Evolutionary conservation across 2,797 vertebrate genomes (phyloP).

Genomic region (Loriculus beryllinus): DNA sequence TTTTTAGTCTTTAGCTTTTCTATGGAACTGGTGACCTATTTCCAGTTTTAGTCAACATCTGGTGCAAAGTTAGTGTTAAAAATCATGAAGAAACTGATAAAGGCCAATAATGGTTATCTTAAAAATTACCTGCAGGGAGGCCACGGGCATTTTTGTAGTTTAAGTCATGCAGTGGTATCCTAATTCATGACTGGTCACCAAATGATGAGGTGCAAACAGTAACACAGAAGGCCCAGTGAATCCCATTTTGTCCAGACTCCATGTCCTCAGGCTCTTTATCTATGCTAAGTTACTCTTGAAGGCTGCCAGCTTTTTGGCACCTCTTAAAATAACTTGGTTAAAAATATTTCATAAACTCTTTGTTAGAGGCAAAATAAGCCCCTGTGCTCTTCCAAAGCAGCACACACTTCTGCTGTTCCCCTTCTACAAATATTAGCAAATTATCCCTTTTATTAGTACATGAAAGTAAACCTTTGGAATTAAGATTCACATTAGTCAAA

Average conservation of each 20-base stretch:
- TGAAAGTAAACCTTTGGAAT: not conserved
- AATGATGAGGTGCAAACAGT: not conserved
- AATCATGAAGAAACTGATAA: not conserved
- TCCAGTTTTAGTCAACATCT: not conserved
- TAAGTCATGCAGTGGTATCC: not conserved
- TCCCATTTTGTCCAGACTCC: not conserved
- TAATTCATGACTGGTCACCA: not conserved
- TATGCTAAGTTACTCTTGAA: not conserved
- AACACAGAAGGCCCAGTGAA: not conserved
- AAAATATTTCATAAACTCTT: not conserved
- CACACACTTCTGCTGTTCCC: not conserved
- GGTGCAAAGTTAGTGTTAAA: not conserved
- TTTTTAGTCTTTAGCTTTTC: not conserved
- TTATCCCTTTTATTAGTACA: not conserved
- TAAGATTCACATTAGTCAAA: not conserved
- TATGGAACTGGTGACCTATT: not conserved
- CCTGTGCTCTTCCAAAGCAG: not conserved
- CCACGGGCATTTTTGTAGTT: not conserved
- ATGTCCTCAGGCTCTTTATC: not conserved
- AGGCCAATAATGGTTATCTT: not conserved
- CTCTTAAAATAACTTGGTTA: slow-evolving; percentile 26
- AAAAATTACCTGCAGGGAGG: not conserved
- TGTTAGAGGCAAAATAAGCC: not conserved
- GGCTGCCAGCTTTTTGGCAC: not conserved
- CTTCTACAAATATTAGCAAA: not conserved